Conservation (phyloP, 2,888 invertebrate genomes). For the Drosophila histrio region DNA sequence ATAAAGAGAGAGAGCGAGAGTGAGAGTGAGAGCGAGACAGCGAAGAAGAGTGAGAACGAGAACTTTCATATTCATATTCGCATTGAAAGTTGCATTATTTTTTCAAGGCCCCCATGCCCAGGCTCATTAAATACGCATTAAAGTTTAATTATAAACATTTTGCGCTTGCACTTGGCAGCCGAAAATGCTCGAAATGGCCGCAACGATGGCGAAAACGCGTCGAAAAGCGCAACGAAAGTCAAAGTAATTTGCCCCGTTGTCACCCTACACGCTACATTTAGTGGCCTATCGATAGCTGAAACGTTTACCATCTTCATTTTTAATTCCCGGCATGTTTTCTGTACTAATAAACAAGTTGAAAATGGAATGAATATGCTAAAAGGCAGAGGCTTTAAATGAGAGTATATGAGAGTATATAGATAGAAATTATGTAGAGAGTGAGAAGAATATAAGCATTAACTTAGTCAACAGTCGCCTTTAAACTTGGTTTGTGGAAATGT, state of each 20-base stretch:
- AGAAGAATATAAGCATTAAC: too few species aligned
- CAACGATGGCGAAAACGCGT: conserved; percentile 46
- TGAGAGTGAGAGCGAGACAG: background rate
- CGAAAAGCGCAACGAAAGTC: conserved; percentile 73
- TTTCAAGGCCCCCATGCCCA: conserved; percentile 48
- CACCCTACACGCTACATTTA: conserved; percentile 20
- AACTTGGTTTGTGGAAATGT: too few species aligned
- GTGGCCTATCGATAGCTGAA: background rate
- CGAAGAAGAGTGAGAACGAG: background rate
- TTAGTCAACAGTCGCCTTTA: too few species aligned
- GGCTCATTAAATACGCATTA: conserved; percentile 71
- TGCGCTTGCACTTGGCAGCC: conserved; percentile 70
- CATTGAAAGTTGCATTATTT: conserved; percentile 59
- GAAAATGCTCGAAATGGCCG: conserved; percentile 60
- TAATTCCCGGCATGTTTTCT: background rate
- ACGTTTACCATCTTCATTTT: background rate
- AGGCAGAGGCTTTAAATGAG: background rate
- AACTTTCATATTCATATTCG: conserved; percentile 51
- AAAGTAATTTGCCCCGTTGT: conserved; percentile 63
- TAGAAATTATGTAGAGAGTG: too few species aligned
- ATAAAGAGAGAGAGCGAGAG: background rate
- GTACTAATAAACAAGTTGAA: background rate
- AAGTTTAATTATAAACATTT: conserved; percentile 79
- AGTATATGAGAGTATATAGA: too few species aligned
- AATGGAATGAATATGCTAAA: background rate